A percentile compares a stretch with the other conserved stretches of the same genome.
phyloP scores from a whole-genome alignment of 2,797 vertebrate genomes.

The Periophthalmus magnuspinnatus region DNA sequence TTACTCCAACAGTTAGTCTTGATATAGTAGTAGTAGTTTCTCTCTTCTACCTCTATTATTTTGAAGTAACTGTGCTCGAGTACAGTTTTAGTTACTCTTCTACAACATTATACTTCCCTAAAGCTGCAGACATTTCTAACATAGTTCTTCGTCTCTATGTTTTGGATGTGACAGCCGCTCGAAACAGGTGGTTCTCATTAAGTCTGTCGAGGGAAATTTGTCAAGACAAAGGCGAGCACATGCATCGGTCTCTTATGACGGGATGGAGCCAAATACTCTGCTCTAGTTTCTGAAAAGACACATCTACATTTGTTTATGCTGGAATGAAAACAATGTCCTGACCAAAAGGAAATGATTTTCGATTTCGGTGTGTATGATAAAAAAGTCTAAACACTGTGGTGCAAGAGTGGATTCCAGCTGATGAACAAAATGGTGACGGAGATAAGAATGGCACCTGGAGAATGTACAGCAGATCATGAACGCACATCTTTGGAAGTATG shows the following conservation, averaged over 20 bases:
- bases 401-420: constrained; percentile 47
- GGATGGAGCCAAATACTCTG: constrained; percentile 6
- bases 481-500: constrained; percentile 19
- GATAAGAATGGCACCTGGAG: constrained; percentile 67
- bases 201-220: constrained; percentile 32
- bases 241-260: constrained; percentile 14
- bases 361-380: constrained; percentile 20
- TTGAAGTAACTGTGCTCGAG: background rate
- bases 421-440: constrained; percentile 54
- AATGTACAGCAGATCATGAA: constrained; percentile 42
- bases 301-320: constrained; percentile 6
- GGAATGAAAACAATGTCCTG: constrained; percentile 13
- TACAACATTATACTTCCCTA: constrained; percentile 22
- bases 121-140: constrained; percentile 36
- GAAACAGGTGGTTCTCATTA: constrained; percentile 62
- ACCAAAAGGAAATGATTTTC: constrained; percentile 16
- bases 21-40: background rate
- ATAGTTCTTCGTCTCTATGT: constrained; percentile 42
- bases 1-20: too few relatives aligned
- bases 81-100: background rate
- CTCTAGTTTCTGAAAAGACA: constrained; percentile 24
- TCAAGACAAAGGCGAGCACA: constrained; percentile 33
- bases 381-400: constrained; percentile 21
- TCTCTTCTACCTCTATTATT: background rate
- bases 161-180: constrained; percentile 36